Evolutionary conservation across 1,140 invertebrate species (phyloP), one percentile per base, ranked within the genome.

Genomic region (Bombus confusus): DNA sequence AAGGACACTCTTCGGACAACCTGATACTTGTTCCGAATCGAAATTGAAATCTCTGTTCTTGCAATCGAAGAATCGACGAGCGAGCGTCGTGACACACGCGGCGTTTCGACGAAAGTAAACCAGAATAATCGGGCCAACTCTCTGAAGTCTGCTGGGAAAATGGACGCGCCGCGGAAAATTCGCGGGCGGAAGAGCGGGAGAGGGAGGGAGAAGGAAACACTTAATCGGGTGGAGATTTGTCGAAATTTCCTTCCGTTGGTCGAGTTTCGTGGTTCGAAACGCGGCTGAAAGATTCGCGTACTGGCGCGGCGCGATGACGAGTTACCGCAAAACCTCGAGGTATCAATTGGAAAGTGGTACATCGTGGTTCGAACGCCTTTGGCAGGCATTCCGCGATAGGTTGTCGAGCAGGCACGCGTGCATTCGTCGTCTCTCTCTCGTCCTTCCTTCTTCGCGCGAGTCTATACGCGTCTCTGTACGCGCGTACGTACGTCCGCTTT

Each of bases 321-420:
- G 68, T 86, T 78, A 90, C 77, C 86, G 89, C 88, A 83, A 88
- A 90, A 88, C 80, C 75, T 76, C 83, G 71, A 83, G 83, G 64
- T 89, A 91, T 91, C 89, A 85, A 91, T 91, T 91, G 78, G 91
- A 92, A 92, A 92, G 92, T 92, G 91, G 92, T 92, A 91, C 92
- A 91, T 91, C 86, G 86, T 87, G 87, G 86, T 91, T 88, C 74
- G 89, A 85, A 92, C 83, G 88, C 83, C 86, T 86, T 88, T 88
- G 89, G 88, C 88, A 90, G 86, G 91, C 90, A 92, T 92, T 92
- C 91, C 89, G 86, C 85, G 85, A 86, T 87, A 80, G 64, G 43
- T 83, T 87, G 82, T 62, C 87, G 81, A 83, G 81, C 75, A 80
- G 74, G 88, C 88, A 87, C 88, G 88, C 85, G 87, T 86, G 76